Conservation (phyloP, 2,797 vertebrate genomes). For the Merluccius polli region DNA sequence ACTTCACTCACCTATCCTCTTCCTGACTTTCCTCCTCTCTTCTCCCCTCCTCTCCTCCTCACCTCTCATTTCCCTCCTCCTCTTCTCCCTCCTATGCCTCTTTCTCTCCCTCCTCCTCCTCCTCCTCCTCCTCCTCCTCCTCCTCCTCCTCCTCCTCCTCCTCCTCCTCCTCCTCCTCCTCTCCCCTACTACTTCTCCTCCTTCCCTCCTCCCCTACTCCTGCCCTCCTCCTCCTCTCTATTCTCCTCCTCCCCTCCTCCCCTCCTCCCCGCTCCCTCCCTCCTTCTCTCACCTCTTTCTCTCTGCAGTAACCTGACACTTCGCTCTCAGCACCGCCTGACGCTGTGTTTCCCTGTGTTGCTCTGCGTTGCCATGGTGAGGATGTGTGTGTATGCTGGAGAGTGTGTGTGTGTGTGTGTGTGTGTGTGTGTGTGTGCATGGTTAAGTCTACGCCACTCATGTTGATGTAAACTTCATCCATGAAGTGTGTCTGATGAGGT, state of each 20-base stretch:
- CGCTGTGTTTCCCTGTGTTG: conserved; percentile 88
- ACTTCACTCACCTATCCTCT: no score
- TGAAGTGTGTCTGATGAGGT: conserved; percentile 39
- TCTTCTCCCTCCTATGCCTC: not conserved
- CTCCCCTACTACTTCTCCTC: conserved; percentile 37
- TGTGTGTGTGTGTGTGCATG: conserved; percentile 31
- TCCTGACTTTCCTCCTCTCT: not conserved
- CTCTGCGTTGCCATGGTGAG: conserved; percentile 90
- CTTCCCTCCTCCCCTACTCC: conserved; percentile 24
- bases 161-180: not conserved
- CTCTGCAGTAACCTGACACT: conserved; percentile 73
- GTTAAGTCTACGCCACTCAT: conserved; percentile 37
- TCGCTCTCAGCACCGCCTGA: conserved; percentile 72
- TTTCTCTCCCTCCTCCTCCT: conserved; percentile 32
- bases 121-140: conserved; percentile 18
- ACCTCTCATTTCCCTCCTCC: not conserved
- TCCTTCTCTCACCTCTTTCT: conserved; percentile 53
- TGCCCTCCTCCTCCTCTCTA: conserved; percentile 12
- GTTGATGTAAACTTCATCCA: conserved; percentile 51
- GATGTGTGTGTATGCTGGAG: conserved; percentile 60
- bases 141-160: conserved; percentile 30
- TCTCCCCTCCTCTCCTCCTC: not conserved
- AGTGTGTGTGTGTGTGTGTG: conserved; percentile 39
- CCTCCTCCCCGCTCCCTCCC: conserved; percentile 46
- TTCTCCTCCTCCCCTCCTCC: conserved; percentile 35